Base-by-base conservation (phyloP, 2,888 invertebrate genomes). In the Cosmorhoe ocellata region DNA sequence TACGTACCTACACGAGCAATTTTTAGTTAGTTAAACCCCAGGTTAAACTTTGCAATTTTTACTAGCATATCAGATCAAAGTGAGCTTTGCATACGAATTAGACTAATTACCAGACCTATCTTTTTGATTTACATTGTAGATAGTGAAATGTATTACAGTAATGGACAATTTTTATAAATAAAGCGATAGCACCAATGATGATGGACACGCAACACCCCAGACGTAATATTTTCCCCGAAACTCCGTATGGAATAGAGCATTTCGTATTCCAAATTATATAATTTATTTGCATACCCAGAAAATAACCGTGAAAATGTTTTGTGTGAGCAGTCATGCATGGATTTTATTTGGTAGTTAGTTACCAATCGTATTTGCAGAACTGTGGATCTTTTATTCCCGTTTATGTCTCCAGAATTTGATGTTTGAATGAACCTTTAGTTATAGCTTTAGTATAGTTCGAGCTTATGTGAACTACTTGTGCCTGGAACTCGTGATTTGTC, bases 101-200 rank as follows among this genome's bases (percentile, higher is more conserved):
- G 39, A 58, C 54, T 55, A 58, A 33, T 42, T 42, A 42, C 27
- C 32, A 10, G 10, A 14, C 26, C 56, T 61, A 71, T 71, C 67
- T 69, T 55, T 74, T 69, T 75, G 71, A 75, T 74, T 72, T 69
- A 73, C 67, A 63, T 58, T 63, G 67, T 36, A 64, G 66, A 74
- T 71, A 74, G 72, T 74, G 63, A 70, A 74, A 69, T 67, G 67
- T 72, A 75, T 73, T 77, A 69, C 63, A 47, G 68, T 81, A 79
- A 79, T 79, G 75, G 74, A 69, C 63, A 69, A 61, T 63, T 66
- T 51, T 69, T 69, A 65, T 67, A 67, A 67, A 69, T 64, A 67
- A 66, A 66, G 65, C 63, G 59, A 66, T 61, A 61, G 60, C 55
- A 59, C 58, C 61, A 71, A 73, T 70, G 74, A 68, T 75, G 73